A percentile compares a stretch with the other conserved stretches of the same genome.
phyloP scores from a whole-genome alignment of 2,888 invertebrate genomes.

The Hipparchia sbordonii region DNA sequence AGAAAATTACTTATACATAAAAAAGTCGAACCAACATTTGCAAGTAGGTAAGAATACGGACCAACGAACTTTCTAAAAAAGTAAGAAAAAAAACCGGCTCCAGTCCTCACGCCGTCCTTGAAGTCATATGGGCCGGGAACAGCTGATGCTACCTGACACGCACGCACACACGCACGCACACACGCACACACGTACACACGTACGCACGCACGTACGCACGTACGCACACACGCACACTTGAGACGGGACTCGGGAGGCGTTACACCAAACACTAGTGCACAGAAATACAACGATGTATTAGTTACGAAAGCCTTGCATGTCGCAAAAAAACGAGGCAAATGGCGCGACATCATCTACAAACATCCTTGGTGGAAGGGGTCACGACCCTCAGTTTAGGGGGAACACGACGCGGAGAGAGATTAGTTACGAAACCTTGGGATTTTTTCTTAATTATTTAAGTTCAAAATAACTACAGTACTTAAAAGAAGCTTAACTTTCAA shows the following conservation, averaged over 20 bases:
- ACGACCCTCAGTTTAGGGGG: too few relatives aligned
- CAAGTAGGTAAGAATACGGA: conserved; percentile 2
- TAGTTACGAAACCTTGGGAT: too few relatives aligned
- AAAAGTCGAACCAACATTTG: not conserved
- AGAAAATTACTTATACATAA: conserved; percentile 9
- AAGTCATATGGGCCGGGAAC: conserved; percentile 80
- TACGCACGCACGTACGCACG: conserved; percentile 51
- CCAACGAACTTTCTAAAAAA: conserved; percentile 31
- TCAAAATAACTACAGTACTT: too few relatives aligned
- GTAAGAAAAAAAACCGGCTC: conserved; percentile 49
- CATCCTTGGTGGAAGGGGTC: too few relatives aligned
- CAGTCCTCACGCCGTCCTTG: conserved; percentile 65
- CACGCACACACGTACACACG: conserved; percentile 48
- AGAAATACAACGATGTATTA: not conserved
- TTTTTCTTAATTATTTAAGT: too few relatives aligned
- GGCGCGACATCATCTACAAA: too few relatives aligned
- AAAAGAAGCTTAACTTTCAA: too few relatives aligned
- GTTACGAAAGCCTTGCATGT: too few relatives aligned
- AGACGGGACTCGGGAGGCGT: conserved; percentile 10
- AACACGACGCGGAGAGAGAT: too few relatives aligned
- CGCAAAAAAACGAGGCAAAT: too few relatives aligned
- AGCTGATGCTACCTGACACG: conserved; percentile 79
- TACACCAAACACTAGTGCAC: conserved; percentile 8
- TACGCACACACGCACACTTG: conserved; percentile 46
- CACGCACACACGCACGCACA: conserved; percentile 47